A percentile compares a stretch with the other conserved stretches of the same genome.
Evolutionary conservation across 1,140 invertebrate genomes (phyloP).

Genomic region (Aphaenogaster ashmeadi): DNA sequence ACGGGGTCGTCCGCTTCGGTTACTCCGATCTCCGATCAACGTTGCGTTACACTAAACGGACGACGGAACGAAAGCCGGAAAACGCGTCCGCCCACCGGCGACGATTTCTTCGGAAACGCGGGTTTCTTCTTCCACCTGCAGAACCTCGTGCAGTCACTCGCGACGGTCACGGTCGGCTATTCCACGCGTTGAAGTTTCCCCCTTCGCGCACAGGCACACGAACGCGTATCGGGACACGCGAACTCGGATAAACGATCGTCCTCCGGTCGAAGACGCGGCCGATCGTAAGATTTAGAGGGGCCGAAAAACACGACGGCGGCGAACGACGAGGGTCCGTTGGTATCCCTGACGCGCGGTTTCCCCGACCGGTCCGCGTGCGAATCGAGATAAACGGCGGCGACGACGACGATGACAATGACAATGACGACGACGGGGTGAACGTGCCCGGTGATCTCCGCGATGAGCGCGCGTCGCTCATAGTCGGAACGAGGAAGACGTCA

Average conservation of each 20-base stretch:
- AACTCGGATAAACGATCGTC: neutral
- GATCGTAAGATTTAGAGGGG: neutral
- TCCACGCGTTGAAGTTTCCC: conserved; percentile 57
- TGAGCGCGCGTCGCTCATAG: conserved; percentile 66
- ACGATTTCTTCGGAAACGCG: neutral
- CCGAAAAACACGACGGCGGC: neutral
- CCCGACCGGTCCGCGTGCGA: neutral
- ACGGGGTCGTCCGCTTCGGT: neutral
- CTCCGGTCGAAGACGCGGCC: neutral
- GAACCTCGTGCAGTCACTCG: conserved; percentile 42
- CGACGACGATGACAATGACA: neutral
- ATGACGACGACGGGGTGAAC: neutral
- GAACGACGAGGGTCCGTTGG: conserved; percentile 13
- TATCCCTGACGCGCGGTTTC: conserved; percentile 12
- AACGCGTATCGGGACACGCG: neutral
- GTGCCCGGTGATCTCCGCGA: conserved; percentile 31
- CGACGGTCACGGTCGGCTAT: conserved; percentile 38
- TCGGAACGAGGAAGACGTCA: conserved; percentile 65
- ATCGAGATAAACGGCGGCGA: neutral
- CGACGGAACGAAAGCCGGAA: neutral
- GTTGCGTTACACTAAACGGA: neutral
- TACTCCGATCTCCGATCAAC: neutral
- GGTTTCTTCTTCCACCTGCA: neutral
- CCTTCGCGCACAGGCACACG: neutral
- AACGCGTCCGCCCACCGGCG: neutral